A percentile compares a stretch with the other conserved stretches of the same genome.
Evolutionary conservation across 92 coral and sea anemone species (phyloP).

Genomic region (Zoanthus gigantus): DNA sequence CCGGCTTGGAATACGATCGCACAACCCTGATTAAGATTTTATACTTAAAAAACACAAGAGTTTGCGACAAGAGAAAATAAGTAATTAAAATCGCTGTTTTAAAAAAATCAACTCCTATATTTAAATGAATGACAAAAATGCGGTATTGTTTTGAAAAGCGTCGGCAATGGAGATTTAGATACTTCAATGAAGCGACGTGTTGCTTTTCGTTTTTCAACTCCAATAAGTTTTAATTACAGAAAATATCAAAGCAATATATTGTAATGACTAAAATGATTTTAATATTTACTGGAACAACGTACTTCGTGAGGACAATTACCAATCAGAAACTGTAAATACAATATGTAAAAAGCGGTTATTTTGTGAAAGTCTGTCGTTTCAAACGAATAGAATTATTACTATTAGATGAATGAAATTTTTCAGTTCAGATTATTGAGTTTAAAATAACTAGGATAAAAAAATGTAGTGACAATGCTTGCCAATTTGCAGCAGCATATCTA

Average conservation of each 20-base stretch:
- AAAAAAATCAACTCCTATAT: not conserved
- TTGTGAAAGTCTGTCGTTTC: slow-evolving; percentile 54
- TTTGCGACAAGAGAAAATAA: not conserved
- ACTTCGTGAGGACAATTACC: slow-evolving; percentile 27
- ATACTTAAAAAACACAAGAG: not conserved
- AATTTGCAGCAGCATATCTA: slow-evolving; percentile 31
- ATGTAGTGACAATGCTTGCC: slow-evolving; percentile 27
- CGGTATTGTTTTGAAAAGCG: not conserved
- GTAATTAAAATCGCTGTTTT: not conserved
- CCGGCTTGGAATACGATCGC: slow-evolving; percentile 77
- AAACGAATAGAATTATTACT: slow-evolving; percentile 39
- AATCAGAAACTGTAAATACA: slow-evolving; percentile 69
- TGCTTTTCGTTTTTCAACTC: slow-evolving; percentile 51
- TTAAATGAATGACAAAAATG: not conserved
- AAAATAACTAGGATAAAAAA: not conserved
- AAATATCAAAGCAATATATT: slow-evolving; percentile 55
- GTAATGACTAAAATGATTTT: slow-evolving; percentile 57
- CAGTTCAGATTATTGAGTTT: slow-evolving; percentile 27
- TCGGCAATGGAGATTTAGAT: slow-evolving; percentile 8
- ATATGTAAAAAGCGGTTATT: slow-evolving; percentile 55
- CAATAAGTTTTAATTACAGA: slow-evolving; percentile 37
- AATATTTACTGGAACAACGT: slow-evolving; percentile 39
- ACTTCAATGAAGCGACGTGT: slow-evolving; percentile 16
- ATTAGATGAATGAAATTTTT: slow-evolving; percentile 6
- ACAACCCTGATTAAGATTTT: slow-evolving; percentile 54